Percentiles rank a stretch among this genome's conserved stretches.
Conservation (phyloP, 2,797 vertebrate species). For the Coendou prehensilis region DNA sequence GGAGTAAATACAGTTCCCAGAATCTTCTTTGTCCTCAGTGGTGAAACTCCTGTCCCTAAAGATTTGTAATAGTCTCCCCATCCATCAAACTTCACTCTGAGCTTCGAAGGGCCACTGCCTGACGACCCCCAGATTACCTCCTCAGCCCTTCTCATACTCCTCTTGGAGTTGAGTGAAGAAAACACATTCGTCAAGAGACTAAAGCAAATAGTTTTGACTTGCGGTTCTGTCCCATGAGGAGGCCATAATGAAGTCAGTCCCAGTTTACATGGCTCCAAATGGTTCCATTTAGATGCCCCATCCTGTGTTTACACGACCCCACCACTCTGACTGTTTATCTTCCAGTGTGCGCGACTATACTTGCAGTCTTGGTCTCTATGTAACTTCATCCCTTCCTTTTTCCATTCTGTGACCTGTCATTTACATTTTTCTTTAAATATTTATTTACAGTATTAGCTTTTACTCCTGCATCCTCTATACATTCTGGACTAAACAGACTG, state of each 20-base stretch:
- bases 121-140: not conserved
- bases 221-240: conserved; percentile 11
- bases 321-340: conserved; percentile 70
- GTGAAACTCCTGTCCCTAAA: not conserved
- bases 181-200: conserved; percentile 68
- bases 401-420: conserved; percentile 68
- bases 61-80: not conserved
- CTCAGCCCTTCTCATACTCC: not conserved
- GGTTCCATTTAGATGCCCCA: conserved; percentile 74
- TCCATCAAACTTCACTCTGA: not conserved
- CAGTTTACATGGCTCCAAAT: conserved; percentile 70
- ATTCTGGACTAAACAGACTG: not conserved
- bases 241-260: conserved; percentile 46
- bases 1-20: not conserved
- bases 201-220: conserved; percentile 73
- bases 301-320: conserved; percentile 57
- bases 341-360: not conserved
- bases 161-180: conserved; percentile 39
- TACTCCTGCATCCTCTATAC: conserved; percentile 37
- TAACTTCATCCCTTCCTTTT: conserved; percentile 63
- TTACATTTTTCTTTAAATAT: conserved; percentile 78
- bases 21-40: not conserved
- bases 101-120: not conserved
- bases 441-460: conserved; percentile 81
- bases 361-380: conserved; percentile 41